phyloP scores from a whole-genome alignment of 2,113 vertebrate species.

The Ariopsis seemanni region DNA sequence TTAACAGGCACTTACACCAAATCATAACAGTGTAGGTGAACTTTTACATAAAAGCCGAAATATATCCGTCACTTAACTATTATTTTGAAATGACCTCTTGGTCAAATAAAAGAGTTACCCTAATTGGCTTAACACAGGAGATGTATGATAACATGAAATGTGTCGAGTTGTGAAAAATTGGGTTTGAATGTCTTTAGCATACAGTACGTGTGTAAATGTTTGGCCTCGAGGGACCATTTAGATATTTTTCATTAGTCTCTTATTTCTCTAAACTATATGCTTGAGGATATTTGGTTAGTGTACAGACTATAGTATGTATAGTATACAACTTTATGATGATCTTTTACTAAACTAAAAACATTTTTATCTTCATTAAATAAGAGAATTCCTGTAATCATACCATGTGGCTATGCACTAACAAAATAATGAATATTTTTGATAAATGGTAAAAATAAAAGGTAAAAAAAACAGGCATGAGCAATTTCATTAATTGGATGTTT shows the following conservation, averaged over 20 bases:
- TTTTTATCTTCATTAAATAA: conserved; percentile 12
- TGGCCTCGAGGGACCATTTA: not conserved
- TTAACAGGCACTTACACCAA: not conserved
- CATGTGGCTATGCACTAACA: not conserved
- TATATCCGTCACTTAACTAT: not conserved
- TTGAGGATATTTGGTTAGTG: not conserved
- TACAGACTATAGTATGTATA: not conserved
- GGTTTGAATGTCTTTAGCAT: not conserved
- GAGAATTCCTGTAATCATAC: not conserved
- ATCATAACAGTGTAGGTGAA: not conserved
- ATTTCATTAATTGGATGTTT: conserved; percentile 23
- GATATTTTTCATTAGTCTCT: not conserved
- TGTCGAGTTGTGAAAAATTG: not conserved
- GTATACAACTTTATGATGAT: not conserved
- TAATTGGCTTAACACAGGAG: not conserved
- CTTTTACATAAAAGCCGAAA: not conserved
- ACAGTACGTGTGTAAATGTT: not conserved
- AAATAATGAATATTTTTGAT: not conserved
- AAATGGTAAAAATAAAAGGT: conserved; percentile 13
- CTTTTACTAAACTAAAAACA: not conserved
- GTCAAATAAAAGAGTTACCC: not conserved
- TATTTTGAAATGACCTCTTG: not conserved
- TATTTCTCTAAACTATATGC: not conserved
- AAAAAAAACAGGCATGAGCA: conserved; percentile 24
- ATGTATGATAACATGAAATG: not conserved